phyloP scores from a whole-genome alignment of 1,140 invertebrate genomes.

The Pseudomyrmex dendroicus region DNA sequence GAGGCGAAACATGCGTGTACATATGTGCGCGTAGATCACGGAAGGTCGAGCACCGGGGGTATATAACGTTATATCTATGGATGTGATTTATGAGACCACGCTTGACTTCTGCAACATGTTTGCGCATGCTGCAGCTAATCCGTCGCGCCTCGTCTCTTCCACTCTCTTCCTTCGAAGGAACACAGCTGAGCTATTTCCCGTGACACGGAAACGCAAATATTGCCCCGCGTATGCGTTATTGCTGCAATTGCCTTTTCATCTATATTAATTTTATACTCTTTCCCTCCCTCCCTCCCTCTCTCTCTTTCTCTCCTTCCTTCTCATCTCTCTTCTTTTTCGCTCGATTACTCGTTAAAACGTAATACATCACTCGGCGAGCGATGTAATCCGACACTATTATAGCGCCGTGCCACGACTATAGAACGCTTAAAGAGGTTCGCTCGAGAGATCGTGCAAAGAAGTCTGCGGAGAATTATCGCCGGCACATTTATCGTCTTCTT shows the following conservation, averaged over 20 bases:
- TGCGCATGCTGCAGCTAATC: slow-evolving; percentile 44
- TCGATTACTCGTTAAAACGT: slow-evolving; percentile 17
- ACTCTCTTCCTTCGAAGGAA: slow-evolving; percentile 46
- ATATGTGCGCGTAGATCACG: slow-evolving; percentile 28
- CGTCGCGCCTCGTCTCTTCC: slow-evolving; percentile 45
- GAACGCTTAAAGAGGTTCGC: slow-evolving; percentile 16
- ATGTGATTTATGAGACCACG: slow-evolving; percentile 65
- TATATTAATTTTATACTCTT: background rate
- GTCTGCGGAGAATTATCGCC: background rate
- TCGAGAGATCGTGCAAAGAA: background rate
- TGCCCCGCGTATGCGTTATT: background rate
- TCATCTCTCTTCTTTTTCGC: background rate
- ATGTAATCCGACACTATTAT: slow-evolving; percentile 23
- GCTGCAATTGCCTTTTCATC: background rate
- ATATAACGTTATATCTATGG: slow-evolving; percentile 50
- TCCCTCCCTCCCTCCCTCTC: background rate
- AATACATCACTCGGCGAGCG: background rate
- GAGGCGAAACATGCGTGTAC: background rate
- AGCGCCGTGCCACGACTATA: background rate
- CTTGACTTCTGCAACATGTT: slow-evolving; percentile 57
- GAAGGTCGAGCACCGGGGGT: slow-evolving; percentile 21
- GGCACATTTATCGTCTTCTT: slow-evolving; percentile 26
- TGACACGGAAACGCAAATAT: slow-evolving; percentile 37
- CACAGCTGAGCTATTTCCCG: slow-evolving; percentile 24
- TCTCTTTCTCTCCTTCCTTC: background rate